Evolutionary conservation across 1,140 invertebrate species (phyloP), one percentile per base, ranked within the genome.

Genomic region (Sitophilus oryzae): DNA sequence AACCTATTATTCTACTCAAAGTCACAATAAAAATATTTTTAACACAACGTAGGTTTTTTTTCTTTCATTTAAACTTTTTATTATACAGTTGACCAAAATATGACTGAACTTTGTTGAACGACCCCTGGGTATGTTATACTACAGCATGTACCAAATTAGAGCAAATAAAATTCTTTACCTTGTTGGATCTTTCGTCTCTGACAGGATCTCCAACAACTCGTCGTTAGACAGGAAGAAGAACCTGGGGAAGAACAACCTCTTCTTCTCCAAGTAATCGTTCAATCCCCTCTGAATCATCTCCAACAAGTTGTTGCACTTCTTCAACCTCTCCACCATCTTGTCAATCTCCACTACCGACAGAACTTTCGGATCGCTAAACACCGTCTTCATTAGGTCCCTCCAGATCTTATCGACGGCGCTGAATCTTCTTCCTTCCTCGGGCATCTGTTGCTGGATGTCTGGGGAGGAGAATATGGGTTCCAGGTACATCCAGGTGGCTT

Each of bases 201-300:
- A 96, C 30, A 98, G 73, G 65, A 98, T 97, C 76, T 97, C 95
- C 15, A 98, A 74, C 19, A 98, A 71, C 71, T 98, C 94, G 69
- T 97, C 93, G 71, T 98, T 97, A 4, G 95, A 97, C 14, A 98
- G 74, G 74, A 98, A 98, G 81, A 97, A 98, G 78, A 98, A 97
- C 59, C 93, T 76, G 2, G 95, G 91, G 74, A 97, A 98, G 67
- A 83, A 95, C 0, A 96, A 75, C 19, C 94, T 78, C 68, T 98
- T 97, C 78, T 96, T 96, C 73, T 98, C 94, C 60, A 98, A 75
- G 69, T 98, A 97, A 51, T 88, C 89, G 69, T 96, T 94, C 6
- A 98, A 74, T 40, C 94, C 94, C 70, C 89, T 86, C 66, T 94
- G 91, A 52, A 97, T 93, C 40, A 92, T 74, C 65, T 97, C 89